phyloP scores from a whole-genome alignment of 1,140 invertebrate genomes.

The Drosophila watanabei region DNA sequence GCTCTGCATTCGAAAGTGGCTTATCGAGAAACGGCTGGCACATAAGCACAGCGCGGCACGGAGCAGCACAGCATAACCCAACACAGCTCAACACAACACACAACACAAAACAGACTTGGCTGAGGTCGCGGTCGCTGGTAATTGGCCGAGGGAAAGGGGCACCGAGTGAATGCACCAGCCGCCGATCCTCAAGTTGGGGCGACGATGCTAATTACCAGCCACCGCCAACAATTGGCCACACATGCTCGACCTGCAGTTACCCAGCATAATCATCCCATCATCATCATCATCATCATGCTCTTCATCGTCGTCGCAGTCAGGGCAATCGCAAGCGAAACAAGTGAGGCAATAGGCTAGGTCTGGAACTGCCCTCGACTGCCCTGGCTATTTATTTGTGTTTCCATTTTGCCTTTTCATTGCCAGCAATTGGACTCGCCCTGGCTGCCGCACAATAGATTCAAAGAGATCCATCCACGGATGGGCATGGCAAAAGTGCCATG shows the following conservation, averaged over 20 bases:
- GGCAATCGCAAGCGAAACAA: slow-evolving; percentile 55
- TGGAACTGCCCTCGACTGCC: slow-evolving; percentile 27
- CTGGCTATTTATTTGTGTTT: slow-evolving; percentile 57
- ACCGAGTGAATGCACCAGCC: slow-evolving; percentile 18
- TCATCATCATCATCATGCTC: slow-evolving; percentile 23
- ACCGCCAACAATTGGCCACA: slow-evolving; percentile 59
- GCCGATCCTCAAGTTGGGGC: slow-evolving; percentile 29
- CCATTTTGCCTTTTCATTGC: slow-evolving; percentile 74
- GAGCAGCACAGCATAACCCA: slow-evolving; percentile 20
- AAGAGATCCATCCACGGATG: slow-evolving; percentile 23
- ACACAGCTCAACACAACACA: slow-evolving; percentile 12
- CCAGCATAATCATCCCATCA: slow-evolving; percentile 60
- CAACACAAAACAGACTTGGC: slow-evolving; percentile 55
- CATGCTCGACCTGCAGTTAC: slow-evolving; percentile 66
- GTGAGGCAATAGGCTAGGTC: slow-evolving; percentile 44
- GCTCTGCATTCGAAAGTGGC: slow-evolving; percentile 82
- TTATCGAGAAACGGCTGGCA: slow-evolving; percentile 71
- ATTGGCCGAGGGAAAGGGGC: slow-evolving; percentile 53
- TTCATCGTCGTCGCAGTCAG: slow-evolving; percentile 5
- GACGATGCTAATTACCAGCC: slow-evolving; percentile 70
- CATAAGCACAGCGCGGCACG: slow-evolving; percentile 12
- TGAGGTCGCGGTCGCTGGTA: slow-evolving; percentile 54
- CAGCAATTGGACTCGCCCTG: slow-evolving; percentile 64
- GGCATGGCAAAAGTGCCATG: slow-evolving; percentile 35
- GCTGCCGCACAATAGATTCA: slow-evolving; percentile 25